Evolutionary conservation across 2,113 vertebrate species (phyloP).

Genomic region (Sebastes fasciatus): DNA sequence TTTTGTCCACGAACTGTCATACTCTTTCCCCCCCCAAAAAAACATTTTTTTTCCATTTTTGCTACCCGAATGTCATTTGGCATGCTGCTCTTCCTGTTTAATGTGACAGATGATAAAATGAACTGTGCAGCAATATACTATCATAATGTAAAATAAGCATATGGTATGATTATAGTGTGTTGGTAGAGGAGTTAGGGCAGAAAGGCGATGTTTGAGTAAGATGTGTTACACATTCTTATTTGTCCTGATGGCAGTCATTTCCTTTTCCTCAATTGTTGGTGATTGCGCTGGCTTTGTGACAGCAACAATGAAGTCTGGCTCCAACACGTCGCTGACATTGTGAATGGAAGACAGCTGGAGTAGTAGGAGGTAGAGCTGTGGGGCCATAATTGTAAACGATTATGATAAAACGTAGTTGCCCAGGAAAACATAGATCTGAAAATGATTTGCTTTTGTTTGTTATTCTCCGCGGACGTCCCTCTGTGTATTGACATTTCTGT

Average conservation of each 20-base stretch:
- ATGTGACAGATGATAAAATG: conserved; percentile 37
- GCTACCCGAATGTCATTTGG: not conserved
- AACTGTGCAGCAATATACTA: not conserved
- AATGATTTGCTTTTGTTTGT: conserved; percentile 58
- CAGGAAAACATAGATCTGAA: conserved; percentile 62
- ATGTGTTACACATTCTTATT: conserved; percentile 65
- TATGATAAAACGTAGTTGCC: conserved; percentile 57
- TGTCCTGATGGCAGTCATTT: conserved; percentile 66
- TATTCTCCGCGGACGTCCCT: conserved; percentile 6
- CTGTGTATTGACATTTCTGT: conserved; percentile 38
- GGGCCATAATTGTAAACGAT: conserved; percentile 64
- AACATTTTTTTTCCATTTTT: not conserved
- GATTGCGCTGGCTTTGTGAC: conserved; percentile 67
- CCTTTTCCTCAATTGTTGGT: conserved; percentile 64
- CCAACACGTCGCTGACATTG: conserved; percentile 50
- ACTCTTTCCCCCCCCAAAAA: not conserved
- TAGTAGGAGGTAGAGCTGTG: conserved; percentile 46
- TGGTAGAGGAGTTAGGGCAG: conserved; percentile 25
- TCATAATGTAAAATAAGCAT: conserved; percentile 49
- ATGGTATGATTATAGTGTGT: conserved; percentile 39
- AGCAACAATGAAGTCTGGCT: conserved; percentile 70
- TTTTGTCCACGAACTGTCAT: not conserved
- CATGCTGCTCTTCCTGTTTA: conserved; percentile 4
- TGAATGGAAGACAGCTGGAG: conserved; percentile 59
- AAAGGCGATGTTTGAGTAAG: conserved; percentile 55